phyloP scores from a whole-genome alignment of 2,888 invertebrate genomes.

The Camponotus fellah region DNA sequence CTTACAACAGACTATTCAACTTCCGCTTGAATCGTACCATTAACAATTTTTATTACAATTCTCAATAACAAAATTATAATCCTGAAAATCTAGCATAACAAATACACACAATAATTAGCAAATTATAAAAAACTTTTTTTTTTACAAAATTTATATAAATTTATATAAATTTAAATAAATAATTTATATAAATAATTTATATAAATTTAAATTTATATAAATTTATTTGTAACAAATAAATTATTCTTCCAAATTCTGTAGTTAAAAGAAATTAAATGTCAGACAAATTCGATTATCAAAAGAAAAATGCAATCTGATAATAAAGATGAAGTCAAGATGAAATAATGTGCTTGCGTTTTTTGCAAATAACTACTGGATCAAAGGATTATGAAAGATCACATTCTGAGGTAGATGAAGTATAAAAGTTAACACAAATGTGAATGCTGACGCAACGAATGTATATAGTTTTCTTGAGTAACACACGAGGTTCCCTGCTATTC shows the following conservation, averaged over 20 bases:
- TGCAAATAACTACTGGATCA: conserved; percentile 36
- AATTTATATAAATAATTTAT: no score
- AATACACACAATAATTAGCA: not conserved
- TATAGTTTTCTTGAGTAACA: conserved; percentile 68
- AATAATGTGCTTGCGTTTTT: conserved; percentile 34
- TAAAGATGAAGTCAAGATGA: not conserved
- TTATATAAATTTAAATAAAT: no score
- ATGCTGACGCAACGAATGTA: conserved; percentile 64
- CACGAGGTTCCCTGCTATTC: conserved; percentile 54
- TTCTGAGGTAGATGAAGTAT: conserved; percentile 62
- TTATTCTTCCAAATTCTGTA: not conserved
- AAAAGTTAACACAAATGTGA: conserved; percentile 67
- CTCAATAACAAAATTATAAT: conserved; percentile 5
- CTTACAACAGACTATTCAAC: conserved; percentile 23
- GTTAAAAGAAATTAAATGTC: conserved; percentile 24
- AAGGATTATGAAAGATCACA: conserved; percentile 41
- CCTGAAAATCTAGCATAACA: not conserved
- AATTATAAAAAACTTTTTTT: no score
- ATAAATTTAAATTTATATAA: not conserved
- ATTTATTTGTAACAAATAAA: not conserved
- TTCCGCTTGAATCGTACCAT: not conserved
- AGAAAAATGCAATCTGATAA: not conserved
- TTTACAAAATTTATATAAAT: not conserved
- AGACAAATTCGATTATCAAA: not conserved
- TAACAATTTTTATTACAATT: not conserved